Evolutionary conservation across 1,140 invertebrate genomes (phyloP), one percentile per base, ranked within the genome.

Genomic region (Hylaeus anthracinus): DNA sequence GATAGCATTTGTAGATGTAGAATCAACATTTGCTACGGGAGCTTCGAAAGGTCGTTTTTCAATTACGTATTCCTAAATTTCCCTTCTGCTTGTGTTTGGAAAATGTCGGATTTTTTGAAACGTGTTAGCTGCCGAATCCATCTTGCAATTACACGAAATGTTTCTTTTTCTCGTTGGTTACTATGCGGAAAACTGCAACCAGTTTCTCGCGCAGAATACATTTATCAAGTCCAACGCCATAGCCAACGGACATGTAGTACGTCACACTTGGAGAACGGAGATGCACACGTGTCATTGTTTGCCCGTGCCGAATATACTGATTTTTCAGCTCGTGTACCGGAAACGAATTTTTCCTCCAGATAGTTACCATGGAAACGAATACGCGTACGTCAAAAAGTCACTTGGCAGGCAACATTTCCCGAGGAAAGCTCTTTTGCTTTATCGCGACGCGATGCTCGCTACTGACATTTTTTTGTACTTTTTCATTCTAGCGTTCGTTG

Each of bases 71-170:
- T 14, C 53, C 1, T 2, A 55, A 8, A 55, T 8, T 55, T 10
- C 12, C 5, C 26, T 26, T 26, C 26, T 26, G 0, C 26, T 26
- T 26, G 26, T 26, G 26, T 26, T 26, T 26, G 26, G 26, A 26
- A 26, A 26, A 26, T 26, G 26, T 26, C 26, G 0, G 26, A 26
- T 26, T 26, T 26, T 26, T 26, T 26, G 26, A 26, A 26, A 26
- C 26, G 26, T 26, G 26, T 26, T 26, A 26, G 26, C 26, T 26
- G 26, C 26, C 26, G 26, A 26, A 26, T 26, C 26, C 26, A 26
- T 26, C 26, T 26, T 26, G 26, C 26, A 89, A 89, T 87, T 89
- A 84, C 84, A 84, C 88, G 88, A 89, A 89, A 89, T 88, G 88
- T 89, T 86, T 81, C 86, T 78, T 79, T 79, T 70, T 72, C 74